Percentiles rank a stretch among this genome's conserved stretches.
Conservation (phyloP, 2,113 vertebrate genomes). For the Osmerus mordax region DNA sequence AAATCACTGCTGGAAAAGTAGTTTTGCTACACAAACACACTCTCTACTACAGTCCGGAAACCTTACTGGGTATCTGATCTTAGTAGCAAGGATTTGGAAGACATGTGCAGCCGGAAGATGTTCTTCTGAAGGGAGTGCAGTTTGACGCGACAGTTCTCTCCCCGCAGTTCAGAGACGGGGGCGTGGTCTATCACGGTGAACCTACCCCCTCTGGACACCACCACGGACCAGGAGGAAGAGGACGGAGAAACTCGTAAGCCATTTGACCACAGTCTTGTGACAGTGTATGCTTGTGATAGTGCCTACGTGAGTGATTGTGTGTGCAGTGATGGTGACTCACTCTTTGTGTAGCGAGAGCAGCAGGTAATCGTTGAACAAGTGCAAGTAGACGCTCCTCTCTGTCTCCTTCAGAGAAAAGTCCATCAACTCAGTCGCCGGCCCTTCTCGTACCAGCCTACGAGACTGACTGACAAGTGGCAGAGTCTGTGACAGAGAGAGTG, state of each 20-base stretch:
- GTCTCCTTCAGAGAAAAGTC: slow-evolving; percentile 83
- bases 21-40: neutral
- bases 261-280: neutral
- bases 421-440: slow-evolving; percentile 74
- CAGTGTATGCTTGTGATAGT: neutral
- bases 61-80: slow-evolving; percentile 89
- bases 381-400: slow-evolving; percentile 82
- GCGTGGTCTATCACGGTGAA: slow-evolving; percentile 90
- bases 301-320: neutral
- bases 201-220: slow-evolving; percentile 73
- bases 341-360: slow-evolving; percentile 89
- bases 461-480: slow-evolving; percentile 94
- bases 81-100: slow-evolving; percentile 76
- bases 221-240: slow-evolving; percentile 3
- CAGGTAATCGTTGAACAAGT: slow-evolving; percentile 94
- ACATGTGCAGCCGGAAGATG: slow-evolving; percentile 83
- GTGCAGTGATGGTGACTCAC: slow-evolving; percentile 56
- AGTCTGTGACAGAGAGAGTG: slow-evolving; percentile 72
- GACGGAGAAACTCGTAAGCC: neutral
- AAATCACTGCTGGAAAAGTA: too few species aligned
- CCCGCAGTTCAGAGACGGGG: slow-evolving; percentile 79
- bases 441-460: slow-evolving; percentile 86
- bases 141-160: slow-evolving; percentile 89
- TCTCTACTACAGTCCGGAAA: too few species aligned
- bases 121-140: slow-evolving; percentile 89